These are phyloP conservation scores for Nowickia ferox DNA, from an alignment of 2,888 invertebrate genomes.

Conservation along the genomic window DNA sequence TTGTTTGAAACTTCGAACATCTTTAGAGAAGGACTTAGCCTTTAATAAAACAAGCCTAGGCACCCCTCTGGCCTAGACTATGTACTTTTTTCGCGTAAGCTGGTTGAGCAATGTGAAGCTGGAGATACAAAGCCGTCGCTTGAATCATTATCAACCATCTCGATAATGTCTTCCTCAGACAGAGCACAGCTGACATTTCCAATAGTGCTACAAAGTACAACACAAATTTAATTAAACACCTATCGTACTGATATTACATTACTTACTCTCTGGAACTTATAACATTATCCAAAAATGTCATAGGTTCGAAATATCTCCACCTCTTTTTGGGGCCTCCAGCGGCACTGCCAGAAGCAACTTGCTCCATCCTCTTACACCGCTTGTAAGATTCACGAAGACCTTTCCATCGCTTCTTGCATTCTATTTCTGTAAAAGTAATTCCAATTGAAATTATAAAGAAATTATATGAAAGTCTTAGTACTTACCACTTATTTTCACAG, in stretches of 20 bases:
- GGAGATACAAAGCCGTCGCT: not conserved
- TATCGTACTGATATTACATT: not conserved
- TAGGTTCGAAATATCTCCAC: not conserved
- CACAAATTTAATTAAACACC: not conserved
- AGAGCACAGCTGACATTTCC: not conserved
- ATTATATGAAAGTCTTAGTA: too few species aligned
- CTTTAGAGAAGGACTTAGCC: too few species aligned
- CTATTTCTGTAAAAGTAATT: not conserved
- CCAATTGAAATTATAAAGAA: too few species aligned
- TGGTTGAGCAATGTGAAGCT: not conserved
- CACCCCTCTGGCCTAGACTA: not conserved
- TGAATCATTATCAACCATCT: too few species aligned
- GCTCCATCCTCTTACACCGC: conserved; percentile 1
- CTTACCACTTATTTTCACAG: too few species aligned
- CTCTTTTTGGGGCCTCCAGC: not conserved
- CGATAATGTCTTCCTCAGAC: not conserved
- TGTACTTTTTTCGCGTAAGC: not conserved
- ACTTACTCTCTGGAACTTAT: not conserved
- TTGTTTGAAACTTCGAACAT: too few species aligned
- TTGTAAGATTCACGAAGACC: not conserved
- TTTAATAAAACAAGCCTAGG: too few species aligned
- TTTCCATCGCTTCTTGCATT: not conserved
- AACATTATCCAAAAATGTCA: not conserved
- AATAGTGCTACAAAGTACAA: not conserved
- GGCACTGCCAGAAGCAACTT: not conserved